Base-by-base conservation (phyloP, 2,113 vertebrate genomes). In the Neolamprologus sp. region DNA sequence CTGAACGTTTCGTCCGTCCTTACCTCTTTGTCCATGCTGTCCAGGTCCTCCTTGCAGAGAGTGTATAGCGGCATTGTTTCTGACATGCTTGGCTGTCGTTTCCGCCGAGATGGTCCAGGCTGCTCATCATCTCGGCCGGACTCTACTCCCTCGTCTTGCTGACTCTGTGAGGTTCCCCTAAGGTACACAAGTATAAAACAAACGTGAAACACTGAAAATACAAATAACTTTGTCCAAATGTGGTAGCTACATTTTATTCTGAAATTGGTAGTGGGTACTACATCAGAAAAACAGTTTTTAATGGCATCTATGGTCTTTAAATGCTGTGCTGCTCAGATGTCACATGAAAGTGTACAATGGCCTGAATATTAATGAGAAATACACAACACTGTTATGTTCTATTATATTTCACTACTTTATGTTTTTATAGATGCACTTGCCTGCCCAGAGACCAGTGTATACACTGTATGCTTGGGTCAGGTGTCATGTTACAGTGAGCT, bases 21-120 rank as follows among this genome's bases (percentile, higher is more conserved):
- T 93, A 99, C 99, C 98, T 99, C 99, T 95, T 95, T 98, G 95
- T 99, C 98, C 99, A 99, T 99, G 95, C 98, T 99, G 10, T 99
- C 99, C 79, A 99, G 95, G 83, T 99, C 99, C 93, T 99, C 99
- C 95, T 98, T 99, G 95, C 98, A 99, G 0, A 99, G 96, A 0
- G 97, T 99, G 96, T 99, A 99, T 5, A 99, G 97, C 3, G 99
- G 99, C 98, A 99, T 97, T 1, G 96, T 96, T 93, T 99, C 99
- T 2, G 99, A 99, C 98, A 99, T 98, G 96, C 99, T 99, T 55
- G 97, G 98, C 95, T 99, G 98, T 1, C 99, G 96, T 93, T 98
- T 97, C 53, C 98, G 96, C 51, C 97, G 96, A 0, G 97, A 97
- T 4, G 98, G 97, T 2, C 97, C 97, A 3, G 98, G 97, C 85